These are phyloP conservation scores for Eucera pruinosa DNA, from an alignment of 2,888 invertebrate genomes.

Conservation along the genomic window DNA sequence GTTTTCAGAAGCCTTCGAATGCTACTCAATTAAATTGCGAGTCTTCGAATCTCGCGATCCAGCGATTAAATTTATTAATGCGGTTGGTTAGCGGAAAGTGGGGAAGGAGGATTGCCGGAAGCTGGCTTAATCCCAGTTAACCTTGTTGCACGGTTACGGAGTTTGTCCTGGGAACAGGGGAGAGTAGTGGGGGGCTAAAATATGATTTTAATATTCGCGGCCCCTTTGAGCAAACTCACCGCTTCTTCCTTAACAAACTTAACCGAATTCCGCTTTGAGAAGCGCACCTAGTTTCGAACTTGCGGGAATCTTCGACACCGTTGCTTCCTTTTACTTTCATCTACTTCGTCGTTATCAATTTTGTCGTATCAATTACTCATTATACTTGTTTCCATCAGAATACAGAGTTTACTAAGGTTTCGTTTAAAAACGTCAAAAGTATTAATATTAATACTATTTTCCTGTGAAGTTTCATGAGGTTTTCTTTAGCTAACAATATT, in stretches of 20 bases:
- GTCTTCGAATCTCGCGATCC: too few species aligned
- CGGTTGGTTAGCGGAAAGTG: slow-evolving; percentile 48
- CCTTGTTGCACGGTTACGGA: slow-evolving; percentile 72
- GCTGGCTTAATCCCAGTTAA: slow-evolving; percentile 79
- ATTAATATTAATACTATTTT: too few species aligned
- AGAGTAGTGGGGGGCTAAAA: slow-evolving; percentile 71
- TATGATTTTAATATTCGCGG: slow-evolving; percentile 82
- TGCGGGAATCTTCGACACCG: slow-evolving; percentile 78
- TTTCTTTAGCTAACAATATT: too few species aligned
- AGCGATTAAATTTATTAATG: slow-evolving; percentile 47
- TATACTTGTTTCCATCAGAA: too few species aligned
- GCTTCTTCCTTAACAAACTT: slow-evolving; percentile 80
- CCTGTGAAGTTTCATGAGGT: too few species aligned
- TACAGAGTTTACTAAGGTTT: too few species aligned
- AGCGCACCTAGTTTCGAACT: slow-evolving; percentile 78
- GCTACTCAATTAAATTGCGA: too few species aligned
- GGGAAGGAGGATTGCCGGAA: slow-evolving; percentile 73
- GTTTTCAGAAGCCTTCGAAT: too few species aligned
- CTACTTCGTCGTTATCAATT: too few species aligned
- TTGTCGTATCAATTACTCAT: too few species aligned
- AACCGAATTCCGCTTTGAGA: slow-evolving; percentile 75
- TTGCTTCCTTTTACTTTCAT: slow-evolving; percentile 58
- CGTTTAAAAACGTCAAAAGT: too few species aligned
- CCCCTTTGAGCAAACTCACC: slow-evolving; percentile 78
- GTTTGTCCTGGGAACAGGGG: slow-evolving; percentile 72